Evolutionary conservation across 1,140 invertebrate genomes (phyloP), one percentile per base, ranked within the genome.

Genomic region (Drosophila sproati): DNA sequence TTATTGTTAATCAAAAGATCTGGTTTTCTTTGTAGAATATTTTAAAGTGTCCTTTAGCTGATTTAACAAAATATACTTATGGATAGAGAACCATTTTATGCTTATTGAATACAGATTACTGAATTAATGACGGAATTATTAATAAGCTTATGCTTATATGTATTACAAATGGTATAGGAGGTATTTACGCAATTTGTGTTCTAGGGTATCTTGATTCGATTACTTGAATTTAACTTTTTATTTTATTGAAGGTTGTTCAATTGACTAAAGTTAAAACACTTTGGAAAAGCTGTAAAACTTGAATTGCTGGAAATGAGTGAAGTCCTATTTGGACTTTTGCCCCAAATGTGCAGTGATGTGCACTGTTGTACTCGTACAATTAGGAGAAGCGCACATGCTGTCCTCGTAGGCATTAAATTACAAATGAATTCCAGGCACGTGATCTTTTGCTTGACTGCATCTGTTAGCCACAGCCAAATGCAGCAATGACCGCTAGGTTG

Each of bases 401-500:
- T 54, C 34, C 12, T 68, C 31, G 56, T 62, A 68, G 64, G 72
- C 71, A 69, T 74, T 69, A 74, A 78, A 74, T 74, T 78, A 74
- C 75, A 78, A 74, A 74, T 78, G 75, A 78, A 78, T 78, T 73
- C 72, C 39, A 55, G 50, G 71, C 72, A 78, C 75, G 75, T 78
- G 71, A 78, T 78, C 41, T 69, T 57, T 69, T 70, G 64, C 64
- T 78, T 68, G 64, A 75, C 59, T 75, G 76, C 72, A 70, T 78
- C 55, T 41, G 34, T 48, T 57, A 45, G 67, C 59, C 69, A 47
- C 39, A 32, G 10, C 28, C 8, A 41, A 51, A 39, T 4, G 55
- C 3, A 32, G 54, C 5, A 60, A 4, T 50, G 10, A 2, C 20
- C 32, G 31, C 3, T 50, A 10, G 5, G 1, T 37, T 37, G 5